Base-by-base conservation (phyloP, 2,888 invertebrate genomes). In the Iphiclides podalirius region DNA sequence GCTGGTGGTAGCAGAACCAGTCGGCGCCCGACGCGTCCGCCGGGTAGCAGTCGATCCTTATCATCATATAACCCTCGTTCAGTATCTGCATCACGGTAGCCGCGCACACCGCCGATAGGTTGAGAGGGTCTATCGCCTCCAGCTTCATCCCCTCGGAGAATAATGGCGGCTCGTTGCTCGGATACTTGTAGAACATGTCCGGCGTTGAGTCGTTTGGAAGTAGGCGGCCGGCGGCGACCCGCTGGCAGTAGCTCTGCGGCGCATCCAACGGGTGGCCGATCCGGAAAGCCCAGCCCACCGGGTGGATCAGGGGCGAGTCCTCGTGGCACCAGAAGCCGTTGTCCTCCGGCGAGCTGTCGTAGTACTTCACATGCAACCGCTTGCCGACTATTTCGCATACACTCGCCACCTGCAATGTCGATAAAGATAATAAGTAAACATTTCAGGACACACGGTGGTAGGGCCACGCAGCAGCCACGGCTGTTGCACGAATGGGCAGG, bases 271-370 rank as follows among this genome's bases (percentile, higher is more conserved):
- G 93, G 72, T 98, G 98, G 0, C 97, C 98, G 0, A 97, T 94
- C 49, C 93, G 80, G 47, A 93, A 94, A 0, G 98, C 96, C 98
- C 99, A 98, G n/a, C 98, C 98, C 1, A 98, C 96, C 0, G 97
- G 97, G 79, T 98, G 98, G 57, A 99, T 94, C 8, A 98, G 89
- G 0, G 97, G 96, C 0, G 98, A 98, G 72, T 96, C 95, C 79
- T 98, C 97, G 61, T 98, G 98, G 72, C 98, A 98, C 98, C 98
- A 99, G 77, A 99, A 98, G 2, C 97, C 95, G 60, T 93, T 93
- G 53, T 96, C 95, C 57, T 94, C 93, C 0, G 92, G 91, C 8
- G 93, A 90, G 53, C 94, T 93, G 65, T 96, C 96, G 62, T 94
- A 96, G 80, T 98, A 98, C 64, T 94, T 94, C 1, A 99, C 93